Evolutionary conservation across 2,797 vertebrate genomes (phyloP).

Genomic region (Sebastes elongatus): DNA sequence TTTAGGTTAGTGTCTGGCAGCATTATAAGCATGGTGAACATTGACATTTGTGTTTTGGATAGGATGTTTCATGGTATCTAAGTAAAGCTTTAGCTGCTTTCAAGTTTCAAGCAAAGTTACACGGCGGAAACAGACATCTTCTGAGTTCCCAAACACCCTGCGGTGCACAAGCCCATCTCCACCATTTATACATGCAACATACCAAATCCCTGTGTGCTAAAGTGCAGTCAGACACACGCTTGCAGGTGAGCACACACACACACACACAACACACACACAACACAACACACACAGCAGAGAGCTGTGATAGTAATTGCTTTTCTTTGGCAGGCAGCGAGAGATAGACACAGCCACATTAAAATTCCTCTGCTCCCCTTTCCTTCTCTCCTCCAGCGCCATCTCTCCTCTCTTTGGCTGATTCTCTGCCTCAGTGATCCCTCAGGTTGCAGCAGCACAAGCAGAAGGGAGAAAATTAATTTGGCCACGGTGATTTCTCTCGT

Average conservation of each 20-base stretch:
- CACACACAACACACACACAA: background rate
- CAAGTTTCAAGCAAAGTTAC: background rate
- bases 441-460: slow-evolving; percentile 72
- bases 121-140: slow-evolving; percentile 8
- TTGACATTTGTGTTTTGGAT: background rate
- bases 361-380: slow-evolving; percentile 76
- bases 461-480: slow-evolving; percentile 78
- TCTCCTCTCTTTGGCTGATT: slow-evolving; percentile 63
- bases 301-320: slow-evolving; percentile 79
- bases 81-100: slow-evolving; percentile 17
- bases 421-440: slow-evolving; percentile 73
- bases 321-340: slow-evolving; percentile 71
- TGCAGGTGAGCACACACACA: slow-evolving; percentile 14
- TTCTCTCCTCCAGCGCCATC: slow-evolving; percentile 66
- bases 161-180: slow-evolving; percentile 33
- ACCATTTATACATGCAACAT: slow-evolving; percentile 37
- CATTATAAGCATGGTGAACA: background rate
- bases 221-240: slow-evolving; percentile 28
- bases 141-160: slow-evolving; percentile 18
- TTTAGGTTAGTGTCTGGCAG: background rate
- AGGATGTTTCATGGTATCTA: background rate
- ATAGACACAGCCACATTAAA: slow-evolving; percentile 78
- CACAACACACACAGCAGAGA: slow-evolving; percentile 5
- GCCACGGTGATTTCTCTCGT: slow-evolving; percentile 68
- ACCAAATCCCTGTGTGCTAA: slow-evolving; percentile 34